A percentile compares a stretch with the other conserved stretches of the same genome.
Conservation (phyloP, 2,888 invertebrate genomes). For the Drosophila falleni region DNA sequence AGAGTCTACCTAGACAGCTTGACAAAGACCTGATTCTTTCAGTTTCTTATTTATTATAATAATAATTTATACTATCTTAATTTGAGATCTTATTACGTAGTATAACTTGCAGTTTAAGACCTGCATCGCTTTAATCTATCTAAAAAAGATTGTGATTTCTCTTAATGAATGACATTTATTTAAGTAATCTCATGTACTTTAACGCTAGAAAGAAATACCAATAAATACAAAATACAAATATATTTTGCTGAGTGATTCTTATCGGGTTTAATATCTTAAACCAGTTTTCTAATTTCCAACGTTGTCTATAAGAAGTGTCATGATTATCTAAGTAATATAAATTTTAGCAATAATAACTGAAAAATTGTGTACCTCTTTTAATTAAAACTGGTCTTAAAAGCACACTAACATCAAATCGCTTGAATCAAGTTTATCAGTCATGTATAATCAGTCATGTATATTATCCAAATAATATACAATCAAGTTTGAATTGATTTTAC, state of each 20-base stretch:
- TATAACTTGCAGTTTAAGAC: background rate
- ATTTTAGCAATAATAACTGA: slow-evolving; percentile 2
- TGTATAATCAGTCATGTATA: background rate
- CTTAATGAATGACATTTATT: too few relatives aligned
- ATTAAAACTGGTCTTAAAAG: background rate
- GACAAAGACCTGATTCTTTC: slow-evolving; percentile 15
- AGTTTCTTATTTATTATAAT: slow-evolving; percentile 4
- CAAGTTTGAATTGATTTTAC: background rate
- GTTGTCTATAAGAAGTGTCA: background rate
- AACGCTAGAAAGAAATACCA: too few relatives aligned
- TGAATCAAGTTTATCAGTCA: background rate
- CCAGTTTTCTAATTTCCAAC: slow-evolving; percentile 5
- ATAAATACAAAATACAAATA: too few relatives aligned
- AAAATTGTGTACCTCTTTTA: background rate
- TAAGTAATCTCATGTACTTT: too few relatives aligned
- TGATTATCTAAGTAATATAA: background rate
- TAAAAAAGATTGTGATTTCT: too few relatives aligned
- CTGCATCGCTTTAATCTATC: background rate
- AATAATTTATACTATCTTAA: background rate
- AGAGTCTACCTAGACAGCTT: background rate
- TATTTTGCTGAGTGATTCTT: background rate
- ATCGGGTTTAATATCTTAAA: background rate
- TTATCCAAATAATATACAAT: background rate
- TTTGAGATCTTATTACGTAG: background rate
- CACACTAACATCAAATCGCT: background rate